Evolutionary conservation across 2,888 invertebrate species (phyloP).

Genomic region (Melanostoma scalare): DNA sequence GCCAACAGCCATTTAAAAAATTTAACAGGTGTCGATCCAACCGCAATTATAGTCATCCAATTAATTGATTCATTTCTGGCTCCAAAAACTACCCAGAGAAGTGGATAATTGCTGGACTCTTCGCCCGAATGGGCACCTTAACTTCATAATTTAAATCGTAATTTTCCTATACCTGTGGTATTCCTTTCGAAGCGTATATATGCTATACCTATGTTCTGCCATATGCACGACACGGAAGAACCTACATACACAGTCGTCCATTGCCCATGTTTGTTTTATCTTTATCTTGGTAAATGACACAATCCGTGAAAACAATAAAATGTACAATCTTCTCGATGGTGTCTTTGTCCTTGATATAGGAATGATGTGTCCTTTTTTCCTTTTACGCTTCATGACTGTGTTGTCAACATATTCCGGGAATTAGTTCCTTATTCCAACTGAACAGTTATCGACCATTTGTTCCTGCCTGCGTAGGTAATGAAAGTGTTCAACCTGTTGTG

Average conservation of each 20-base stretch:
- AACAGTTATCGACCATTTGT: constrained; percentile 48
- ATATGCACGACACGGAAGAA: constrained; percentile 20
- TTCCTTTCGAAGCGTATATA: constrained; percentile 18
- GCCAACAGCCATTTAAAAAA: constrained; percentile 38
- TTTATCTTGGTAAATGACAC: constrained; percentile 62
- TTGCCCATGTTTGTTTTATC: constrained; percentile 66
- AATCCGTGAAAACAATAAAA: constrained; percentile 61
- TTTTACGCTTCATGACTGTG: constrained; percentile 21
- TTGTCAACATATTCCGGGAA: constrained; percentile 70
- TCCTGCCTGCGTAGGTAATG: constrained; percentile 29
- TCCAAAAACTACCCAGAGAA: constrained; percentile 53
- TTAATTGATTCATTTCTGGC: constrained; percentile 65
- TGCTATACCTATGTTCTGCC: constrained; percentile 8
- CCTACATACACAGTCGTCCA: constrained; percentile 30
- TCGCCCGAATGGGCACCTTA: constrained; percentile 5
- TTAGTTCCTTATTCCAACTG: constrained; percentile 51
- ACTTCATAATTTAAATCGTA: background rate
- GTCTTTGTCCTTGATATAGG: constrained; percentile 46
- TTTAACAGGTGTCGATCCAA: constrained; percentile 46
- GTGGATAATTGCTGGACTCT: constrained; percentile 57
- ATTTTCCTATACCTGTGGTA: constrained; percentile 48
- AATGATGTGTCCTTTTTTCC: constrained; percentile 60
- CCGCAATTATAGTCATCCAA: constrained; percentile 58
- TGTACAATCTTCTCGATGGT: constrained; percentile 17
- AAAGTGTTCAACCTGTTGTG: constrained; percentile 63